phyloP scores from a whole-genome alignment of 2,797 vertebrate species.

The Muscicapa comitata region DNA sequence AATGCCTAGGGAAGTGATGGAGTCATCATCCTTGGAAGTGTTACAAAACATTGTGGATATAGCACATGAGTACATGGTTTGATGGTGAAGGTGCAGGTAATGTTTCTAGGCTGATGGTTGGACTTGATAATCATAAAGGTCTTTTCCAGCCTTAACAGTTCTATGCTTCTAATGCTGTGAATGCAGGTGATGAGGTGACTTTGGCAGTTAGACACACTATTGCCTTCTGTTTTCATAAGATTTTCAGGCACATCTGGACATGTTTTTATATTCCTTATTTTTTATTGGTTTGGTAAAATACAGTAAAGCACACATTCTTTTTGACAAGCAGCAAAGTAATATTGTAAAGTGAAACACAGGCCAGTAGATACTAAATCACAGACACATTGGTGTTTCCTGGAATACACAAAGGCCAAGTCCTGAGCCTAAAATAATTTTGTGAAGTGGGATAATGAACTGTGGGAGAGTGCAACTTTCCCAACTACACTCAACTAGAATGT shows the following conservation, averaged over 20 bases:
- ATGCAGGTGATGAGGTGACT: not conserved
- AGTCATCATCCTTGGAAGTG: not conserved
- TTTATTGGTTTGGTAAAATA: not conserved
- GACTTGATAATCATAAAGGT: not conserved
- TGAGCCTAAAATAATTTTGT: not conserved
- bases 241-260: not conserved
- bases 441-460: not conserved
- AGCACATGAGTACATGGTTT: not conserved
- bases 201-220: not conserved
- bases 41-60: not conserved
- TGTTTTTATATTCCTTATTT: not conserved
- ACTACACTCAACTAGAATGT: not conserved
- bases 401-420: not conserved
- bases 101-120: not conserved
- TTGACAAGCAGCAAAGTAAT: not conserved
- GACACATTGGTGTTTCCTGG: not conserved
- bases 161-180: not conserved
- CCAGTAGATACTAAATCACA: not conserved
- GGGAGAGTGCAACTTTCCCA: not conserved
- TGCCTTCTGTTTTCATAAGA: not conserved
- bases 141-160: not conserved
- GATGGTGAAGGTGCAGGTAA: not conserved
- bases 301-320: not conserved
- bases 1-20: too few relatives aligned
- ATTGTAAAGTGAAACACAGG: not conserved